phyloP scores from a whole-genome alignment of 2,888 invertebrate genomes.

The Cynaeus angustus region DNA sequence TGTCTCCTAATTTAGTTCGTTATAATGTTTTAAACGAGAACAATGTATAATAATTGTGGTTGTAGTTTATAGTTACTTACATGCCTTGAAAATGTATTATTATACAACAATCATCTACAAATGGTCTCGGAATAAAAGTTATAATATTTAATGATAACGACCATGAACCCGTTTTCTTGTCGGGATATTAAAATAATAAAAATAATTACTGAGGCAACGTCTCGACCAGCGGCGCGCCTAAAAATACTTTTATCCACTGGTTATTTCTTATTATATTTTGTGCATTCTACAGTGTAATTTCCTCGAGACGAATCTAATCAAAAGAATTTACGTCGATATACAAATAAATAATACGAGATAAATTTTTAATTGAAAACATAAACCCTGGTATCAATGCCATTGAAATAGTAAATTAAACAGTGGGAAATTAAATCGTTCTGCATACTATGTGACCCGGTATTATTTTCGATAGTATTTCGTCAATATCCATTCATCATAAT shows the following conservation, averaged over 20 bases:
- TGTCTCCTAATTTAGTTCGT: slow-evolving; percentile 45
- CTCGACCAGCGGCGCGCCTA: slow-evolving; percentile 59
- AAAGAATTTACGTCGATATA: slow-evolving; percentile 53
- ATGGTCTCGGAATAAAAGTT: slow-evolving; percentile 71
- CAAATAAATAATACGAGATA: slow-evolving; percentile 62
- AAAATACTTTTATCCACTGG: slow-evolving; percentile 51
- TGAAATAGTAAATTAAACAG: slow-evolving; percentile 60
- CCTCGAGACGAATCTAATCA: slow-evolving; percentile 38
- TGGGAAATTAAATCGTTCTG: slow-evolving; percentile 49
- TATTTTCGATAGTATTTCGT: slow-evolving; percentile 10
- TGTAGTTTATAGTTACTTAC: slow-evolving; percentile 66
- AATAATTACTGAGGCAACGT: slow-evolving; percentile 67
- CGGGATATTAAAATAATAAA: slow-evolving; percentile 71
- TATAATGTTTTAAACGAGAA: slow-evolving; percentile 55
- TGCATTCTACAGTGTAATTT: not conserved
- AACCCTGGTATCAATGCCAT: slow-evolving; percentile 43
- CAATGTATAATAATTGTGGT: slow-evolving; percentile 60
- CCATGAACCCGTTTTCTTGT: slow-evolving; percentile 72
- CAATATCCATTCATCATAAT: slow-evolving; percentile 27
- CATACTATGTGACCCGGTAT: slow-evolving; percentile 24
- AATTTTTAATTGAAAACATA: slow-evolving; percentile 64
- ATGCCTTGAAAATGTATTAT: slow-evolving; percentile 69
- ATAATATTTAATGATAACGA: slow-evolving; percentile 73
- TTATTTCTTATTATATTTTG: slow-evolving; percentile 36
- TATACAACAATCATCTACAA: slow-evolving; percentile 70